A percentile compares a stretch with the other conserved stretches of the same genome.
These are phyloP conservation scores for Penaeus vannamei DNA, from an alignment of 1,140 invertebrate genomes.

Conservation along the genomic window DNA sequence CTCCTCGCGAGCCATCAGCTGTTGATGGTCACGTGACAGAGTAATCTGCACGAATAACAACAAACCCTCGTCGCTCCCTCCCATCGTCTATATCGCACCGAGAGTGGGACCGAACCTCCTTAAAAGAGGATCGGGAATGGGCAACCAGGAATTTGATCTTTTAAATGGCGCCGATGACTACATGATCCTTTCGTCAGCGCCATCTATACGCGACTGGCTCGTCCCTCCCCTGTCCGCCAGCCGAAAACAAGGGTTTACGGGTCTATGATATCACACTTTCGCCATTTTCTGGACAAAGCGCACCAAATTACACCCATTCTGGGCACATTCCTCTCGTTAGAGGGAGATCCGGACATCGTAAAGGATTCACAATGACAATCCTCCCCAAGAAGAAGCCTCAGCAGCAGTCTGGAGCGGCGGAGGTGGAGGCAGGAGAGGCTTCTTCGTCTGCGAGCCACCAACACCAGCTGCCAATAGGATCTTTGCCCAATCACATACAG, in stretches of 20 bases:
- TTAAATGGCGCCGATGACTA: too few relatives aligned
- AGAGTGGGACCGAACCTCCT: too few relatives aligned
- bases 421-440: slow-evolving; percentile 43
- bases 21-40: too few relatives aligned
- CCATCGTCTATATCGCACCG: too few relatives aligned
- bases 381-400: slow-evolving; percentile 60
- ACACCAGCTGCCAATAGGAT: slow-evolving; percentile 53
- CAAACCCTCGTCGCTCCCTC: too few relatives aligned
- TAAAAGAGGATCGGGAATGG: too few relatives aligned
- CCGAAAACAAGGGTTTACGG: slow-evolving; percentile 53
- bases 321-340: neutral
- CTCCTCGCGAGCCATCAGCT: too few relatives aligned
- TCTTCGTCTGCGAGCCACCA: slow-evolving; percentile 31
- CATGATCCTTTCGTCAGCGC: too few relatives aligned
- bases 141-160: too few relatives aligned
- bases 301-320: neutral
- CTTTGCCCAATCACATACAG: slow-evolving; percentile 55
- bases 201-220: too few relatives aligned
- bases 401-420: slow-evolving; percentile 44
- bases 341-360: neutral
- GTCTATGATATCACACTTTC: slow-evolving; percentile 53
- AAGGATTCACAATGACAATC: slow-evolving; percentile 46
- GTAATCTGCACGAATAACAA: too few relatives aligned
- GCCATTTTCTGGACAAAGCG: slow-evolving; percentile 57
- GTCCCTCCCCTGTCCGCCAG: too few relatives aligned